A percentile compares a stretch with the other conserved stretches of the same genome.
phyloP scores from a whole-genome alignment of 2,113 vertebrate species.

The Narcine bancroftii region DNA sequence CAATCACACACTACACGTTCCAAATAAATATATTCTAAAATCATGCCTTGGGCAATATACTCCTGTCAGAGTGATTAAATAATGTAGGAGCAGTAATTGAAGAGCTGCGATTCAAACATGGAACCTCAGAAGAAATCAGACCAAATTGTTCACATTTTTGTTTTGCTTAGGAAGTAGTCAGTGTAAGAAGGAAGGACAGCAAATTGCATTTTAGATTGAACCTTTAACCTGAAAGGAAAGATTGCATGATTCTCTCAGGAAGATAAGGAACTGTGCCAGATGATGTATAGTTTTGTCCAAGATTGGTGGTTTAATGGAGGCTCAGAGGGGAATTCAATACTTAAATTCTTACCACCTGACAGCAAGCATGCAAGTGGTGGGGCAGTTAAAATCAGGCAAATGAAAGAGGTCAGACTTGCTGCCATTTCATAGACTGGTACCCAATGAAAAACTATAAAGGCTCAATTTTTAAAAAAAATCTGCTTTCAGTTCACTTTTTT shows the following conservation, averaged over 20 bases:
- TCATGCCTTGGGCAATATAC: not conserved
- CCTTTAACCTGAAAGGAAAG: not conserved
- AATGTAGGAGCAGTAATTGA: not conserved
- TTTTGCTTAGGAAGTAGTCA: not conserved
- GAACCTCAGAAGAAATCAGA: not conserved
- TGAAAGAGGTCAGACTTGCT: not conserved
- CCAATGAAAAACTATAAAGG: not conserved
- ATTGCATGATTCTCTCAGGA: too few relatives aligned
- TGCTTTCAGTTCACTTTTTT: not conserved
- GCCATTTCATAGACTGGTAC: not conserved
- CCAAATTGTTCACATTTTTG: not conserved
- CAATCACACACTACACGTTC: not conserved
- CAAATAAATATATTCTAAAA: not conserved
- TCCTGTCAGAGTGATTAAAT: conserved; percentile 15
- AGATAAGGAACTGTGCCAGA: not conserved
- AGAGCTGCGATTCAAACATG: not conserved
- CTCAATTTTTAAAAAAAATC: not conserved
- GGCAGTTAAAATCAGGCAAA: not conserved
- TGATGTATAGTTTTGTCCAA: not conserved
- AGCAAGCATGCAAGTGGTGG: not conserved
- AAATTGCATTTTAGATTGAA: not conserved
- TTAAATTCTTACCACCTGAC: not conserved
- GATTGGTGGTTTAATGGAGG: not conserved
- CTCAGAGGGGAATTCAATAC: too few relatives aligned
- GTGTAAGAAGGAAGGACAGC: not conserved